A percentile compares a stretch with the other conserved stretches of the same genome.
Evolutionary conservation across 2,888 invertebrate species (phyloP).

Genomic region (Melinaea menophilus): DNA sequence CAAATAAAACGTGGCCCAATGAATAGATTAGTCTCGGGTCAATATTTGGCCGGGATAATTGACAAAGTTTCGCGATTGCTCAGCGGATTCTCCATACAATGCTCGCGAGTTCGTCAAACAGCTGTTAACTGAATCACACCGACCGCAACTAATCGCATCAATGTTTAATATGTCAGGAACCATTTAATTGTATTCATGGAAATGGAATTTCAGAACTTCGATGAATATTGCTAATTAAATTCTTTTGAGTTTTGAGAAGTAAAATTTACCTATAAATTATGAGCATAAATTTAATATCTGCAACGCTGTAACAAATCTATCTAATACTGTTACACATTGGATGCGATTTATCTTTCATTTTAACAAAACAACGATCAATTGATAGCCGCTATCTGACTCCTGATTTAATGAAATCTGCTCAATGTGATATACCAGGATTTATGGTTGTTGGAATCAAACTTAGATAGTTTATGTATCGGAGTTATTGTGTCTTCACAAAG

Average conservation of each 20-base stretch:
- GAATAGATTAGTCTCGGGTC: constrained; percentile 49
- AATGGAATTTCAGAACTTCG: not conserved
- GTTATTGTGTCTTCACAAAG: too few relatives aligned
- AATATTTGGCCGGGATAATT: constrained; percentile 50
- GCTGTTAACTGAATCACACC: constrained; percentile 24
- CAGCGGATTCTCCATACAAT: constrained; percentile 18
- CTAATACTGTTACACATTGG: too few relatives aligned
- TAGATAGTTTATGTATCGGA: not conserved
- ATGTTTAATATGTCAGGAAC: constrained; percentile 22
- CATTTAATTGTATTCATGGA: constrained; percentile 10
- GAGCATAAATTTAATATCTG: not conserved
- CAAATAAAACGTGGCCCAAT: constrained; percentile 45
- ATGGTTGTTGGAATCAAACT: constrained; percentile 4
- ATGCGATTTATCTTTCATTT: too few relatives aligned
- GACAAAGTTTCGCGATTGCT: constrained; percentile 42
- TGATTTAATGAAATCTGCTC: constrained; percentile 20
- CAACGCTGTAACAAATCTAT: not conserved
- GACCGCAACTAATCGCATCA: constrained; percentile 17
- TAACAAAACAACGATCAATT: not conserved
- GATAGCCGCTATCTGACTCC: constrained; percentile 16
- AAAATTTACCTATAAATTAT: too few relatives aligned
- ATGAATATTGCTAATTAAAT: too few relatives aligned
- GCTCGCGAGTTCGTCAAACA: constrained; percentile 21
- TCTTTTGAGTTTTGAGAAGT: too few relatives aligned
- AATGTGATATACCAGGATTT: constrained; percentile 12